These are phyloP conservation scores for Hippocampus guttulatus DNA, from an alignment of 2,113 vertebrate genomes.

Conservation along the genomic window DNA sequence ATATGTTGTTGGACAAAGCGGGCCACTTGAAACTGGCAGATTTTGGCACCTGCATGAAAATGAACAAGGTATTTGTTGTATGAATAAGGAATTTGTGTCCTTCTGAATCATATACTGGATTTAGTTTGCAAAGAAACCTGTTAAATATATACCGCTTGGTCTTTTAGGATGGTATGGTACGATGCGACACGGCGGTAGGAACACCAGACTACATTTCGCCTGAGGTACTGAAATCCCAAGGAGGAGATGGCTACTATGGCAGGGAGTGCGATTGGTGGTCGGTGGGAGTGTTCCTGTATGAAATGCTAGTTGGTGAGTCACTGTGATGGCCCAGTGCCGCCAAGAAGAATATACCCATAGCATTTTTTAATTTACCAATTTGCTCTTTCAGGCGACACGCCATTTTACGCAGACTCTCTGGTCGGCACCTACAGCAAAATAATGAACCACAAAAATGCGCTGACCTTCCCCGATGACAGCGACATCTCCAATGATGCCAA, in stretches of 20 bases:
- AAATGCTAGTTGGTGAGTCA: conserved; percentile 98
- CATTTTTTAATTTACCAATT: not conserved
- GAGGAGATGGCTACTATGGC: conserved; percentile 96
- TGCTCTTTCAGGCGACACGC: conserved; percentile 84
- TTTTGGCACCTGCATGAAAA: conserved; percentile 99
- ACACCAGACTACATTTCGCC: conserved; percentile 99
- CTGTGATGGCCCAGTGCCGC: not conserved
- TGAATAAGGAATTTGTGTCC: not conserved
- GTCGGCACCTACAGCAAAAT: conserved; percentile 99
- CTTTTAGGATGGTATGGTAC: conserved; percentile 96
- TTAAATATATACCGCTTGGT: not conserved
- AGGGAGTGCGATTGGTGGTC: conserved; percentile 99
- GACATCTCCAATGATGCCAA: conserved; percentile 98
- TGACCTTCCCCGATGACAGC: conserved; percentile 95
- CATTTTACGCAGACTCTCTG: conserved; percentile 97
- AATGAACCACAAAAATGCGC: conserved; percentile 98
- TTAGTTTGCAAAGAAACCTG: not conserved
- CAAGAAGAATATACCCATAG: not conserved
- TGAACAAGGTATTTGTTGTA: conserved; percentile 86
- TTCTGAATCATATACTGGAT: not conserved
- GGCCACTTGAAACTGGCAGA: conserved; percentile 98
- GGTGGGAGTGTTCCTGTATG: conserved; percentile 96
- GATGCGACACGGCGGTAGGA: conserved; percentile 97
- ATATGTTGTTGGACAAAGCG: conserved; percentile 97
- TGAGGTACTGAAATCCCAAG: conserved; percentile 97